These are phyloP conservation scores for Phortica magna DNA, from an alignment of 2,888 invertebrate genomes.

Conservation along the genomic window DNA sequence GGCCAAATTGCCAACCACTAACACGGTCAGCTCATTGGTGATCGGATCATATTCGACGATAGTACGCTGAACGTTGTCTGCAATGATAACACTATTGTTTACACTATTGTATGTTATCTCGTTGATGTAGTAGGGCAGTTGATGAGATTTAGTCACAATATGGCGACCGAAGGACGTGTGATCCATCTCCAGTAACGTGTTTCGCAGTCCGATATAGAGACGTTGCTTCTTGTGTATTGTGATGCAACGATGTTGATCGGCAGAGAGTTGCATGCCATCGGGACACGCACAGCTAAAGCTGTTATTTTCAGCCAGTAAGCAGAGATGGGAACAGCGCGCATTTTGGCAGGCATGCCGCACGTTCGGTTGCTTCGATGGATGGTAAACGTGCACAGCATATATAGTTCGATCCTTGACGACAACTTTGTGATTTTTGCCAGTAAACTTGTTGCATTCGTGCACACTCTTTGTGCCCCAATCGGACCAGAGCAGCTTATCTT, in stretches of 20 bases:
- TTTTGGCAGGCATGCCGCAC: slow-evolving; percentile 82
- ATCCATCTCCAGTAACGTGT: slow-evolving; percentile 81
- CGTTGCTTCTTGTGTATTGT: slow-evolving; percentile 78
- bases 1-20: slow-evolving; percentile 78
- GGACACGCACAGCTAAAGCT: slow-evolving; percentile 87
- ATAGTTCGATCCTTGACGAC: slow-evolving; percentile 79
- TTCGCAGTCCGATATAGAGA: slow-evolving; percentile 79
- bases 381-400: slow-evolving; percentile 85
- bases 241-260: slow-evolving; percentile 81
- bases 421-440: slow-evolving; percentile 82
- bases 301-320: slow-evolving; percentile 82
- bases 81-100: slow-evolving; percentile 79
- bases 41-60: slow-evolving; percentile 78
- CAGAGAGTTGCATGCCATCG: slow-evolving; percentile 82
- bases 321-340: slow-evolving; percentile 86
- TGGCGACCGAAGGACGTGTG: slow-evolving; percentile 85
- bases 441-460: slow-evolving; percentile 87
- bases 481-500: slow-evolving; percentile 93
- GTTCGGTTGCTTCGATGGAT: slow-evolving; percentile 82
- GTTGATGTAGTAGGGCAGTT: slow-evolving; percentile 80
- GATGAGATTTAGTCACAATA: slow-evolving; percentile 79
- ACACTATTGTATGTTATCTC: slow-evolving; percentile 84
- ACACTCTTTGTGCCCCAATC: slow-evolving; percentile 90
- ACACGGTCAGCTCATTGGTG: slow-evolving; percentile 57
- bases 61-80: slow-evolving; percentile 78